A percentile compares a stretch with the other conserved stretches of the same genome.
These are phyloP conservation scores for Pachymerium ferrugineum DNA, from an alignment of 2,888 invertebrate species.

Conservation along the genomic window DNA sequence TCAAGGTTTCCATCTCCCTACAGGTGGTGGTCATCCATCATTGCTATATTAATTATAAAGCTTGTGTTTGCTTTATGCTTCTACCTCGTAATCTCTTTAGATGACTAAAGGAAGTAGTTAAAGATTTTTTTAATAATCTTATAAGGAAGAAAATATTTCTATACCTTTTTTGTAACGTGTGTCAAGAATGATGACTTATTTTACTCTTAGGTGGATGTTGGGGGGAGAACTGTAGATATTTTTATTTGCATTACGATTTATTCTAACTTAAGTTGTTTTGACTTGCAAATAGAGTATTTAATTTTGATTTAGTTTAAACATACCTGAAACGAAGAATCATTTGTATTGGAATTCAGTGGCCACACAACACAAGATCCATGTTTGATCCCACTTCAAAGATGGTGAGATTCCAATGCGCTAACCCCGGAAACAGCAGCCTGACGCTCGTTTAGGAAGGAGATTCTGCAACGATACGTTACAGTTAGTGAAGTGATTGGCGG, in stretches of 20 bases:
- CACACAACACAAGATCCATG: neutral
- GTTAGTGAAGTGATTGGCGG: too few species aligned
- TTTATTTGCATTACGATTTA: neutral
- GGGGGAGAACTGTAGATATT: too few species aligned
- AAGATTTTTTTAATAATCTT: neutral
- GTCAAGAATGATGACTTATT: too few species aligned
- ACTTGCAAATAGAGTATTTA: neutral
- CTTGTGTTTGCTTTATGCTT: neutral
- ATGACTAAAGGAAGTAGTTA: neutral
- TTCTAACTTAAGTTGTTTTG: neutral
- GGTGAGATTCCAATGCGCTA: too few species aligned
- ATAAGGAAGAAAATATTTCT: neutral
- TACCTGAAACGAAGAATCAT: neutral
- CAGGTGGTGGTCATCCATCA: conserved; percentile 24
- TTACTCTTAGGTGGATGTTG: too few species aligned
- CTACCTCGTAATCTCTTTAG: neutral
- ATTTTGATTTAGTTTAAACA: neutral
- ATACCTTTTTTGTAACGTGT: too few species aligned
- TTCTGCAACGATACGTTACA: too few species aligned
- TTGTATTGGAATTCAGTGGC: neutral
- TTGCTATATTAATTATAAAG: conserved; percentile 17
- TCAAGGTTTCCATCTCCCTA: neutral
- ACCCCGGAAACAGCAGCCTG: neutral
- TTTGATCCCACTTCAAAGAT: neutral
- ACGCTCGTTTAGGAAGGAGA: too few species aligned